phyloP scores from a whole-genome alignment of 2,888 invertebrate species.

The Gandaritis pyraliata region DNA sequence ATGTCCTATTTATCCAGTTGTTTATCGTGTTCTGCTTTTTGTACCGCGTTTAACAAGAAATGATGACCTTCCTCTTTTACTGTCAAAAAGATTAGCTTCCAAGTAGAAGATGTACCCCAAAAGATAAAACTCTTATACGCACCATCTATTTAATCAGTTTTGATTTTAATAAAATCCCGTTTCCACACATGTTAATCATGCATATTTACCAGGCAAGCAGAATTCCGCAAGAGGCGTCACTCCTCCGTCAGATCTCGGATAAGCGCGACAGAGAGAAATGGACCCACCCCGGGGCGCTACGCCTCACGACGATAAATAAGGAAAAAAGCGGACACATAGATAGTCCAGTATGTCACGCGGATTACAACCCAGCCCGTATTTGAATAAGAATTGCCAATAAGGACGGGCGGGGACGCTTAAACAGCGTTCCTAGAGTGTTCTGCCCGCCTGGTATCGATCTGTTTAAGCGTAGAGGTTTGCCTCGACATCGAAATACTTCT shows the following conservation, averaged over 20 bases:
- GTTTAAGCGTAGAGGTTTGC: slow-evolving; percentile 50
- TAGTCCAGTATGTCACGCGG: slow-evolving; percentile 76
- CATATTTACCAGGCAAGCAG: slow-evolving; percentile 61
- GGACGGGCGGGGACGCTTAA: slow-evolving; percentile 58
- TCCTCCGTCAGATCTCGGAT: slow-evolving; percentile 78
- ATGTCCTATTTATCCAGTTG: too few species aligned
- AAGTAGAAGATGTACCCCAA: too few species aligned
- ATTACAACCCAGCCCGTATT: slow-evolving; percentile 75
- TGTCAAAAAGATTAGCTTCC: too few species aligned
- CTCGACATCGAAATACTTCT: slow-evolving; percentile 16
- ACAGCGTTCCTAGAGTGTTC: slow-evolving; percentile 63
- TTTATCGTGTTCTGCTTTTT: too few species aligned
- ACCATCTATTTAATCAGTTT: too few species aligned
- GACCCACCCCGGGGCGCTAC: slow-evolving; percentile 63
- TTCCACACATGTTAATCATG: slow-evolving; percentile 43
- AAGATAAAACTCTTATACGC: too few species aligned
- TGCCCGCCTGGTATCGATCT: slow-evolving; percentile 69
- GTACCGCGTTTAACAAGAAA: too few species aligned
- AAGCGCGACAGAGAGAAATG: slow-evolving; percentile 81
- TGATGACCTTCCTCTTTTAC: too few species aligned
- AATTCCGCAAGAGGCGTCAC: slow-evolving; percentile 70
- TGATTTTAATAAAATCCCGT: not conserved
- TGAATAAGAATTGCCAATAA: slow-evolving; percentile 82
- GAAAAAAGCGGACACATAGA: slow-evolving; percentile 73
- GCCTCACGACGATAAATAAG: slow-evolving; percentile 65